These are phyloP conservation scores for Platerodrilus igneus DNA, from an alignment of 2,888 invertebrate species.

Conservation along the genomic window DNA sequence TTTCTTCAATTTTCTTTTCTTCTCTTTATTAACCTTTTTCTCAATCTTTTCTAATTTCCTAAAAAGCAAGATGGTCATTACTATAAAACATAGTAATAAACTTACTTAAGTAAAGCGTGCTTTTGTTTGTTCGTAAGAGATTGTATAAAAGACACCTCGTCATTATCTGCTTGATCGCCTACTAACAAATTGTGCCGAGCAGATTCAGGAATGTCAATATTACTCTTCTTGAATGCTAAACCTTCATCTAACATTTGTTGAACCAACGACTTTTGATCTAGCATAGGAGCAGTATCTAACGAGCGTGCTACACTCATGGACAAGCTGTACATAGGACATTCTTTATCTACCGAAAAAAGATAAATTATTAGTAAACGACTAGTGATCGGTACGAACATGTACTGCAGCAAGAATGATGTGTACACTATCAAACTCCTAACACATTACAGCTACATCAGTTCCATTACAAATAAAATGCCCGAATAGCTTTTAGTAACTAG, in stretches of 20 bases:
- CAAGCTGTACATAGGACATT: conserved; percentile 89
- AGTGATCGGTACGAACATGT: too few species aligned
- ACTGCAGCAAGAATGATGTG: too few species aligned
- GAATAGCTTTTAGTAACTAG: too few species aligned
- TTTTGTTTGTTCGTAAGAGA: conserved; percentile 84
- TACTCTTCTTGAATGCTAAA: conserved; percentile 77
- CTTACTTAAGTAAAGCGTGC: conserved; percentile 80
- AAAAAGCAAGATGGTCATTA: conserved; percentile 32
- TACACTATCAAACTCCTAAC: too few species aligned
- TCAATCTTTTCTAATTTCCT: conserved; percentile 68
- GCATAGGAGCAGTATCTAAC: conserved; percentile 60
- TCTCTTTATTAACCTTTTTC: conserved; percentile 36
- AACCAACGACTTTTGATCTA: conserved; percentile 70
- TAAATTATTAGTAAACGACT: conserved; percentile 8
- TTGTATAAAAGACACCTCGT: conserved; percentile 67
- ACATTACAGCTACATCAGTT: too few species aligned
- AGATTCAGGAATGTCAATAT: conserved; percentile 51
- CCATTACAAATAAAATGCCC: too few species aligned
- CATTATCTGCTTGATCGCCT: conserved; percentile 51
- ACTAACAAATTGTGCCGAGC: conserved; percentile 60
- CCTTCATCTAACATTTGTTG: conserved; percentile 92
- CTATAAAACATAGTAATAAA: conserved; percentile 4
- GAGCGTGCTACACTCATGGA: conserved; percentile 79
- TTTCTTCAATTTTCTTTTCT: conserved; percentile 27
- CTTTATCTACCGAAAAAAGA: conserved; percentile 65